A percentile compares a stretch with the other conserved stretches of the same genome.
Conservation (phyloP, 2,797 vertebrate genomes). For the Acipenser ruthenus region DNA sequence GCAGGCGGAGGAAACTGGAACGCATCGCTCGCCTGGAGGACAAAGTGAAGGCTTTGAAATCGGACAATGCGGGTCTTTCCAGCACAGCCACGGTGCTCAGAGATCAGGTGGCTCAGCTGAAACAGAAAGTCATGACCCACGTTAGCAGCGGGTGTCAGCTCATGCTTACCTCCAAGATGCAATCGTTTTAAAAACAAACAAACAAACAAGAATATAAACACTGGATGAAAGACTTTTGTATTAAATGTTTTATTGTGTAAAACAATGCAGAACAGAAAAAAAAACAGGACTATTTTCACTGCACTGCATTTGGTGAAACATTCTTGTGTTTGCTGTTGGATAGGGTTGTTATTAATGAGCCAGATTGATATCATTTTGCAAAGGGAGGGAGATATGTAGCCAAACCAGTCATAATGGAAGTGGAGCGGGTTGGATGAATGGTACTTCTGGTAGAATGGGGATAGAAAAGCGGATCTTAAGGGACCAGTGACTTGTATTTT, state of each 20-base stretch:
- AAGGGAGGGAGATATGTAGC: neutral
- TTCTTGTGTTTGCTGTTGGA: neutral
- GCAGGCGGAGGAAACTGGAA: slow-evolving; percentile 84
- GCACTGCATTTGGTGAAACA: neutral
- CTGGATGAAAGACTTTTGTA: slow-evolving; percentile 40
- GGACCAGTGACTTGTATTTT: neutral
- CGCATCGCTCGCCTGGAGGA: slow-evolving; percentile 86
- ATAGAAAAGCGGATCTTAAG: neutral
- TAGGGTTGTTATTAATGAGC: no score
- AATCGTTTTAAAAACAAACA: slow-evolving; percentile 59
- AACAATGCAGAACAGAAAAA: slow-evolving; percentile 40
- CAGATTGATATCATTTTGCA: no score
- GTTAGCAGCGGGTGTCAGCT: slow-evolving; percentile 87
- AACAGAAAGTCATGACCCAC: slow-evolving; percentile 83
- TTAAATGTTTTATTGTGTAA: slow-evolving; percentile 23
- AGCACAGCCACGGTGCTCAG: slow-evolving; percentile 77
- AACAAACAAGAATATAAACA: slow-evolving; percentile 50
- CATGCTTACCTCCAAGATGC: slow-evolving; percentile 79
- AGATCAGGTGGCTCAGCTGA: slow-evolving; percentile 84
- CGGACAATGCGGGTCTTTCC: slow-evolving; percentile 79
- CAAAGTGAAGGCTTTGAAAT: slow-evolving; percentile 80
- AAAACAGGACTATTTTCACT: neutral
- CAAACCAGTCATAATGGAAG: no score
- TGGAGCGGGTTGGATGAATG: neutral
- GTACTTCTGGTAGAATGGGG: neutral